phyloP scores from a whole-genome alignment of 1,140 invertebrate genomes.

The Brachionus sp. region DNA sequence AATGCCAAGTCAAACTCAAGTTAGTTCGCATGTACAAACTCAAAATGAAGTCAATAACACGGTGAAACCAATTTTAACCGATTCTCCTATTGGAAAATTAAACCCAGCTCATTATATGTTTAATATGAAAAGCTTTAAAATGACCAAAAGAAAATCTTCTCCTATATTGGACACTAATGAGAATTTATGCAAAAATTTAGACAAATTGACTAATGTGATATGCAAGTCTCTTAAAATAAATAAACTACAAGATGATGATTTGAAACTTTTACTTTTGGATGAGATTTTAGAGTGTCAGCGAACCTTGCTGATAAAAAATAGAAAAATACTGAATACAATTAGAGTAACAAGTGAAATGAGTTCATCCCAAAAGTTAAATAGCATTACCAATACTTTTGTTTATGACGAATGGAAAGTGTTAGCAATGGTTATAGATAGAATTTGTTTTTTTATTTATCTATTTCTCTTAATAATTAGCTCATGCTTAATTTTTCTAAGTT shows the following conservation, averaged over 20 bases:
- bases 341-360: background rate
- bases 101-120: background rate
- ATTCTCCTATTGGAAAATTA: background rate
- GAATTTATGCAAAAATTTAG: constrained; percentile 18
- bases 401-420: constrained; percentile 46
- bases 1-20: background rate
- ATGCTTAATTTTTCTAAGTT: background rate
- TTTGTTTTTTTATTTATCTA: constrained; percentile 46
- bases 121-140: background rate
- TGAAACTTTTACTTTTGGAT: constrained; percentile 16
- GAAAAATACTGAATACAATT: background rate
- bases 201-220: constrained; percentile 6
- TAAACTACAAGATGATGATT: constrained; percentile 27
- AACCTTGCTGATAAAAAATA: background rate
- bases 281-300: constrained; percentile 44
- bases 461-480: background rate
- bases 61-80: background rate
- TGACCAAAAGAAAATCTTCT: background rate
- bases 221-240: background rate
- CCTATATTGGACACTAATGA: background rate
- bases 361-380: background rate
- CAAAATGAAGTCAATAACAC: background rate
- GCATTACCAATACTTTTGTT: background rate
- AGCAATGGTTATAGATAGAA: constrained; percentile 35
- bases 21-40: background rate